Evolutionary conservation across 1,140 invertebrate genomes (phyloP).

Genomic region (Lerema accius): DNA sequence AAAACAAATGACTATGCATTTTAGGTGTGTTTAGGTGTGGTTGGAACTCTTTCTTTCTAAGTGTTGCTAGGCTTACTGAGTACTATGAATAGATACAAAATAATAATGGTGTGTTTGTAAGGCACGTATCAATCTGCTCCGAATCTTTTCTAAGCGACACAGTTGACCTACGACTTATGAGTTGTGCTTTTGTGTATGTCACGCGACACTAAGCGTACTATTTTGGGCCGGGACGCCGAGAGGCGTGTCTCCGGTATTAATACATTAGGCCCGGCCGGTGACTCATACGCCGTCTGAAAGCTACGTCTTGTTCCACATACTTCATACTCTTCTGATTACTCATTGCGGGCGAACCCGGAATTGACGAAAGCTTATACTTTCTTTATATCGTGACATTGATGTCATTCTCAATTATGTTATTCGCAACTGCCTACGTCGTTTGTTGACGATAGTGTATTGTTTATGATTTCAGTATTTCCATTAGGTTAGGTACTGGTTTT

Average conservation of each 20-base stretch:
- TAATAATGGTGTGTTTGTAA: too few species aligned
- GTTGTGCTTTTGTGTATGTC: conserved; percentile 49
- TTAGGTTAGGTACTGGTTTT: too few species aligned
- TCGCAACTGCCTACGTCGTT: conserved; percentile 1
- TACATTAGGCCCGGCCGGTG: conserved; percentile 62
- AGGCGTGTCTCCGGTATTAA: conserved; percentile 79
- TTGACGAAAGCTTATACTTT: conserved; percentile 44
- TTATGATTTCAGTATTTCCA: too few species aligned
- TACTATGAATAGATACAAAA: too few species aligned
- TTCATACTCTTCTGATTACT: conserved; percentile 71
- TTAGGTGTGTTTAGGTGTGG: too few species aligned
- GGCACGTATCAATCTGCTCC: too few species aligned
- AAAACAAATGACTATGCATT: too few species aligned
- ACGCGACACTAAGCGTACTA: conserved; percentile 71
- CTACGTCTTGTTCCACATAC: conserved; percentile 76
- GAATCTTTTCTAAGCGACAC: conserved; percentile 11
- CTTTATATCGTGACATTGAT: conserved; percentile 35
- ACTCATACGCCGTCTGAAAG: conserved; percentile 74
- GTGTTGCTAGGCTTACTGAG: too few species aligned
- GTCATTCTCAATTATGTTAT: conserved; percentile 26
- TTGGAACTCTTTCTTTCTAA: too few species aligned
- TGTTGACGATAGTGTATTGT: too few species aligned
- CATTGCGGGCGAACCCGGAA: conserved; percentile 73
- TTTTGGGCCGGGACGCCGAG: conserved; percentile 71
- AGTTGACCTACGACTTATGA: conserved; percentile 25